Evolutionary conservation across 1,140 invertebrate species (phyloP).

Genomic region (Drosophila nebulosa): DNA sequence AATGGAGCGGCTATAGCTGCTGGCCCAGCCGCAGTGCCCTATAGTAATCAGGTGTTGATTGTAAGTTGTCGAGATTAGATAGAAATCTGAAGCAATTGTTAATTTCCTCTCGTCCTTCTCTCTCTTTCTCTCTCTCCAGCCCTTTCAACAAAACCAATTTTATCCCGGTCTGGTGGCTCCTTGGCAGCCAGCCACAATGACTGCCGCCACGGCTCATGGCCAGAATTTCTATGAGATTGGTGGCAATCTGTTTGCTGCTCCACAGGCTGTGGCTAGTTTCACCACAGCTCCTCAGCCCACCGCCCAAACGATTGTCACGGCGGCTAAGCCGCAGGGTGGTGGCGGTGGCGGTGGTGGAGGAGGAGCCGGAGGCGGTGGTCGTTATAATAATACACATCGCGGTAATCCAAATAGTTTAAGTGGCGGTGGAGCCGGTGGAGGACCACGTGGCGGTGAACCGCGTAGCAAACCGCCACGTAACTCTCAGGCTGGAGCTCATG

Average conservation of each 20-base stretch:
- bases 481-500: conserved; percentile 51
- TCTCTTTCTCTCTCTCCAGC: conserved; percentile 54
- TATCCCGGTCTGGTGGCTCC: conserved; percentile 67
- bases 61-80: too few species aligned
- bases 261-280: conserved; percentile 84
- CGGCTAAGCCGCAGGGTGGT: conserved; percentile 67
- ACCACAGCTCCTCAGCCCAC: conserved; percentile 70
- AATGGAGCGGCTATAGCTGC: conserved; percentile 84
- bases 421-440: conserved; percentile 32
- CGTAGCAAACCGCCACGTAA: conserved; percentile 63
- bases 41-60: conserved; percentile 86
- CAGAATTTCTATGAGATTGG: conserved; percentile 87
- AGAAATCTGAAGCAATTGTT: too few species aligned
- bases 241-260: conserved; percentile 86
- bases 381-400: conserved; percentile 64
- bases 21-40: conserved; percentile 82
- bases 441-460: conserved; percentile 63
- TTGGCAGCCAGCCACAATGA: conserved; percentile 71
- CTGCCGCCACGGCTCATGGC: conserved; percentile 82
- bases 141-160: conserved; percentile 81
- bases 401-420: conserved; percentile 61
- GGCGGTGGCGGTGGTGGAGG: conserved; percentile 11
- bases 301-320: conserved; percentile 60
- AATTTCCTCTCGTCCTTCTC: neutral
- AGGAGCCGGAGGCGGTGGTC: conserved; percentile 35